These are phyloP conservation scores for Ptilonorhynchus violaceus DNA, from an alignment of 2,113 vertebrate species.

Conservation along the genomic window DNA sequence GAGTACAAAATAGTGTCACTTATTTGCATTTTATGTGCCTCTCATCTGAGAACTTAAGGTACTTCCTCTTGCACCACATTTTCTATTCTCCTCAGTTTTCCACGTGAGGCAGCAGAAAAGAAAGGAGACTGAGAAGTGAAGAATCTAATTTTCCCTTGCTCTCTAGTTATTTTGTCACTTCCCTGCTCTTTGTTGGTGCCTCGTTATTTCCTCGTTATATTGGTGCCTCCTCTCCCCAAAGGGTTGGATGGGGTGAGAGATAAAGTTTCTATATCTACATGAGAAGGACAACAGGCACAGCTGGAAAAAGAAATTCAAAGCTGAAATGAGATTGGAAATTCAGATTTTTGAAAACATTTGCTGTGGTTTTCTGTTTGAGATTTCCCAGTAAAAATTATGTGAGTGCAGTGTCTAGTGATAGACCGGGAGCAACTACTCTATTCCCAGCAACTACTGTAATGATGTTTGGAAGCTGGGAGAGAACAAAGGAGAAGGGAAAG, in stretches of 20 bases:
- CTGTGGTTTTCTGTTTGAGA: background rate
- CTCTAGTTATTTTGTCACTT: background rate
- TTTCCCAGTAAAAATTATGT: background rate
- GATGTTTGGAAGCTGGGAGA: background rate
- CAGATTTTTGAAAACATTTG: background rate
- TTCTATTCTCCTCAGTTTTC: background rate
- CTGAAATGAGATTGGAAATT: background rate
- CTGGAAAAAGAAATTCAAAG: background rate
- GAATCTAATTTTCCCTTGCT: background rate
- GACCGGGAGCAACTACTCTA: background rate
- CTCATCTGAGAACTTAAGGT: background rate
- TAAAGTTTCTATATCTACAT: background rate
- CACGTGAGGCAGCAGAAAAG: background rate
- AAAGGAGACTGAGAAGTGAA: background rate
- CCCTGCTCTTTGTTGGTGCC: background rate
- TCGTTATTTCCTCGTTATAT: rapidly evolving
- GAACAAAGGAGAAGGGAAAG: background rate
- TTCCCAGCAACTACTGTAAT: background rate
- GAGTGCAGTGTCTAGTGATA: background rate
- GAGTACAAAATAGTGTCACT: background rate
- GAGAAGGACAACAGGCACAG: background rate
- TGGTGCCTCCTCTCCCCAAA: background rate
- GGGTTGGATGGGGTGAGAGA: background rate
- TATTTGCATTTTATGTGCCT: background rate
- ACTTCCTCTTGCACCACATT: background rate